Conservation (phyloP, 2,797 vertebrate species). For the Epinephelus coioides region DNA sequence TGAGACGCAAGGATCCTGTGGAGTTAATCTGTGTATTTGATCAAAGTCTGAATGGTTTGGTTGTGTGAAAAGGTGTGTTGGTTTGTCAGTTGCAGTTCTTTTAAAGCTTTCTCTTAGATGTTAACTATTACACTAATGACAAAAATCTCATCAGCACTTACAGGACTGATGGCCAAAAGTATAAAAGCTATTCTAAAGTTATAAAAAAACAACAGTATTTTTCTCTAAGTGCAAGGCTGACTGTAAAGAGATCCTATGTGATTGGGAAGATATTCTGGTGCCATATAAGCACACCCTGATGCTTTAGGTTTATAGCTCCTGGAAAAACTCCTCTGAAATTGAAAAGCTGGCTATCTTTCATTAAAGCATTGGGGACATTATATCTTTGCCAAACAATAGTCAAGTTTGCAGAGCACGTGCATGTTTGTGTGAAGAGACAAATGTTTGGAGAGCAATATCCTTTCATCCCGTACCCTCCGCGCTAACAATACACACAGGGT, state of each 20-base stretch:
- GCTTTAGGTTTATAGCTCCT: neutral
- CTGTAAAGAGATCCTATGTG: neutral
- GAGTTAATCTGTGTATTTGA: neutral
- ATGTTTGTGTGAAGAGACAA: constrained; percentile 27
- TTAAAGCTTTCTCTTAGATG: neutral
- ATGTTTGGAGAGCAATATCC: constrained; percentile 22
- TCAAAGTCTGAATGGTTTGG: neutral
- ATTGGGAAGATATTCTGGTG: constrained; percentile 12
- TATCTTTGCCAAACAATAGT: constrained; percentile 30
- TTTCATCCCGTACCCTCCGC: constrained; percentile 27
- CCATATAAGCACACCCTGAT: neutral
- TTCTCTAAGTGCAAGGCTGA: neutral
- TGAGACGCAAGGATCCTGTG: neutral
- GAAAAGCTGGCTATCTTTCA: constrained; percentile 21
- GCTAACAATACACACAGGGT: constrained; percentile 16
- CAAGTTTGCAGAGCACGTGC: constrained; percentile 15
- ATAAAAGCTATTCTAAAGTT: neutral
- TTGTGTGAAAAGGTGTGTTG: neutral
- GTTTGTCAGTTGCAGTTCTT: neutral
- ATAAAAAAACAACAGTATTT: neutral
- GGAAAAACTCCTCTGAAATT: constrained; percentile 6
- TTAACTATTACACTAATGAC: neutral
- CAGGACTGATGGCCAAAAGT: neutral
- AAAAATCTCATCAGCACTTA: neutral
- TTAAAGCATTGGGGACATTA: constrained; percentile 20